phyloP scores from a whole-genome alignment of 2,888 invertebrate species.

The Tenthredo scrophulariae region DNA sequence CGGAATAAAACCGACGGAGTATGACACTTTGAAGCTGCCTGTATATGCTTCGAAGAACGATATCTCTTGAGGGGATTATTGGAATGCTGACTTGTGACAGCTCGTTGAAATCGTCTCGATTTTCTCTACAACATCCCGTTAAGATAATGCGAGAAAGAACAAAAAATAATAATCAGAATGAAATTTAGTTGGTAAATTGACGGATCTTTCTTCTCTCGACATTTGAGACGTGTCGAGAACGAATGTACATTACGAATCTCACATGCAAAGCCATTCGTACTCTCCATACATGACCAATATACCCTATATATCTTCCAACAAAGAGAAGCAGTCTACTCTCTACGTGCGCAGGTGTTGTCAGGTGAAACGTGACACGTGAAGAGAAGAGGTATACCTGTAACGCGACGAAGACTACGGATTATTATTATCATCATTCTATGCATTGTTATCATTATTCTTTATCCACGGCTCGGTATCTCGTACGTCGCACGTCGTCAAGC shows the following conservation, averaged over 20 bases:
- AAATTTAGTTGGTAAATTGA: background rate
- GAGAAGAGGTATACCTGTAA: background rate
- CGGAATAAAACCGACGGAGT: background rate
- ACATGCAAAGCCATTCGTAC: conserved; percentile 11
- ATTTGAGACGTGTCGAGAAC: background rate
- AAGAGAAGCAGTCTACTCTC: conserved; percentile 8
- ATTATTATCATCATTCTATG: conserved; percentile 19
- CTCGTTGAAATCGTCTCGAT: conserved; percentile 29
- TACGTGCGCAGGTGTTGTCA: conserved; percentile 18
- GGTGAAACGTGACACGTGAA: conserved; percentile 26
- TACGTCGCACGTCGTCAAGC: background rate
- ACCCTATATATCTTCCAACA: background rate
- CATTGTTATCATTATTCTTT: conserved; percentile 20
- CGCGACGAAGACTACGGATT: background rate
- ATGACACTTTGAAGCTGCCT: background rate
- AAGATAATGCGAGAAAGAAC: background rate
- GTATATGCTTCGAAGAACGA: background rate
- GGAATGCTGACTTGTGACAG: background rate
- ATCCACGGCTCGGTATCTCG: background rate
- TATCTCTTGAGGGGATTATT: conserved; percentile 1
- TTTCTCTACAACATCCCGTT: background rate
- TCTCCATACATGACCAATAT: background rate
- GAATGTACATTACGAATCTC: background rate
- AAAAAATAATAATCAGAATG: background rate
- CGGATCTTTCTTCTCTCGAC: background rate